Conservation (phyloP, 2,113 vertebrate genomes). For the Melozone crissalis region DNA sequence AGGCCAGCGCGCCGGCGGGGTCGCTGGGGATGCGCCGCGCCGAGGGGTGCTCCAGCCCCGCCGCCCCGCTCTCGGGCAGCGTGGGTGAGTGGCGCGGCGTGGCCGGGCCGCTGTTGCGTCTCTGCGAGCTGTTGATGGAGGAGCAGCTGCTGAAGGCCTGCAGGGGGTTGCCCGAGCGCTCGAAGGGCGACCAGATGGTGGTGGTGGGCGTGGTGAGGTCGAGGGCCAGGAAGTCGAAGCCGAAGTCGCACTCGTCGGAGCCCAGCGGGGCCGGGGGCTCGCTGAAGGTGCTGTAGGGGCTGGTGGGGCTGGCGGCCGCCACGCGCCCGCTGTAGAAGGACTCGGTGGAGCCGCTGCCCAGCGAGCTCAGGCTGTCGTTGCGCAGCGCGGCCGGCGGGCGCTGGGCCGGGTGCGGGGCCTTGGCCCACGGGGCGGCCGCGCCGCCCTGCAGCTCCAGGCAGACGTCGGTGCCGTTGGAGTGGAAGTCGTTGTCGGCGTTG, state of each 20-base stretch:
- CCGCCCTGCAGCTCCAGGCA: constrained; percentile 87
- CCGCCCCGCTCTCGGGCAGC: constrained; percentile 72
- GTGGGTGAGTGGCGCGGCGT: constrained; percentile 79
- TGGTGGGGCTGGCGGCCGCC: constrained; percentile 75
- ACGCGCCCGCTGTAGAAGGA: constrained; percentile 68
- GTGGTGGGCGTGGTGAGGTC: constrained; percentile 75
- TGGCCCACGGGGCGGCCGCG: constrained; percentile 81
- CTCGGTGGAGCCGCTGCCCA: constrained; percentile 71
- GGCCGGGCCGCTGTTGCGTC: constrained; percentile 77
- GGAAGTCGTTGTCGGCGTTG: constrained; percentile 94
- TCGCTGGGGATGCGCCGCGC: constrained; percentile 88
- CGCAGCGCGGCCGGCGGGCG: constrained; percentile 53
- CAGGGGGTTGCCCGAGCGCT: constrained; percentile 64
- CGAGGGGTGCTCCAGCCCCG: constrained; percentile 83
- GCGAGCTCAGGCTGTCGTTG: constrained; percentile 65
- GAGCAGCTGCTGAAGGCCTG: constrained; percentile 74
- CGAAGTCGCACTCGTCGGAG: constrained; percentile 80
- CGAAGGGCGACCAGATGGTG: constrained; percentile 92
- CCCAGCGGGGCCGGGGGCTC: constrained; percentile 56
- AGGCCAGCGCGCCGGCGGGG: constrained; percentile 84
- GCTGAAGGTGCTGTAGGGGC: constrained; percentile 83
- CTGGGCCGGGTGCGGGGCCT: constrained; percentile 70
- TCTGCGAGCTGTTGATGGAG: constrained; percentile 60
- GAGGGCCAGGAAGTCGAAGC: constrained; percentile 86
- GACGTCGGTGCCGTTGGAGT: constrained; percentile 95